Base-by-base conservation (phyloP, 2,888 invertebrate species). In the Scaptodrosophila latifasciaeformis region DNA sequence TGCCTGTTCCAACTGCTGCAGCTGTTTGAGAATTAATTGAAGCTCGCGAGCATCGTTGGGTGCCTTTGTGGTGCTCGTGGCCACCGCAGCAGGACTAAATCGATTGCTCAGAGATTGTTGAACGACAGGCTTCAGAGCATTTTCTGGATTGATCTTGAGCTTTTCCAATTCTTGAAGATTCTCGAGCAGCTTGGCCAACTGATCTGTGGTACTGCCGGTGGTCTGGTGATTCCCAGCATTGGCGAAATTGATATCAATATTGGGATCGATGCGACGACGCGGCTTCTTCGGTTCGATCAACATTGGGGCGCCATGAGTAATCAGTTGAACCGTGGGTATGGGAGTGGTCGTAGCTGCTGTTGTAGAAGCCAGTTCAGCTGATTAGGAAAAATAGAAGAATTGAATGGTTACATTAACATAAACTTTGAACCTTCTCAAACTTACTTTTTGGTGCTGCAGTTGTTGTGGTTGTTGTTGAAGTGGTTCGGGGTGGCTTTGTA, bases 171-270 rank as follows among this genome's bases (percentile, higher is more conserved):
- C 85, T 12, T 83, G 82, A 1, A 89, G 84, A 31, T 89, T 87
- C 34, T 86, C 84, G 48, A 89, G 69, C 6, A 89, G 74, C 65
- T 88, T 86, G 13, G 86, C 85, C 2, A 89, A 67, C 67, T 88
- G 87, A 31, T 83, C 81, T 0, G 59, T 49, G 29, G 61, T 62
- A 7, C 45, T 59, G 7, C 63, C 12, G 1, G 66, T 49, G 0
- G 59, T 55, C 49, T 83, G 82, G 0, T 82, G 79, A 44, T 84
- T 84, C 6, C 78, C 81, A 0, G 44, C 30, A 31, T 68, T 75
- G 9, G 68, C 82, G 9, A 80, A 84, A 34, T 82, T 81, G 0
- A 82, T 69, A 24, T 83, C 84, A 1, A 83, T 68, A 40, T 83
- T 82, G 17, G 83, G 84, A 68, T 83, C 83, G 19, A 84, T 82